These are phyloP conservation scores for Hapalemur alaotrensis DNA, from an alignment of 2,797 vertebrate genomes.

Conservation along the genomic window DNA sequence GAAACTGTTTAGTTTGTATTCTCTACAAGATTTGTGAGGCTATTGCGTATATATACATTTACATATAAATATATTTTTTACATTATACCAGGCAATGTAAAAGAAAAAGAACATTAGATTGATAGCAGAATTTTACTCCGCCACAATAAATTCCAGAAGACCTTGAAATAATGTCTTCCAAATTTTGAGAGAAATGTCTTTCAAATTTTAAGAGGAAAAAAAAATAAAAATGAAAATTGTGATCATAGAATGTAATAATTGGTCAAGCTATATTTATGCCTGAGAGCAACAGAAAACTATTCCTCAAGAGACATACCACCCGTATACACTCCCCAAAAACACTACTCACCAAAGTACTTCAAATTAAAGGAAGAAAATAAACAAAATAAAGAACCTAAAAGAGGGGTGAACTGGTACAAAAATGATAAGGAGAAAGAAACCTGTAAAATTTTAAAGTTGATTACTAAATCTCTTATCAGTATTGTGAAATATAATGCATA, in stretches of 20 bases:
- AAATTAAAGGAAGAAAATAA: background rate
- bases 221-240: background rate
- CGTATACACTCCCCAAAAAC: background rate
- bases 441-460: background rate
- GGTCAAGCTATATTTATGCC: background rate
- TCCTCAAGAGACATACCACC: background rate
- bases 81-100: background rate
- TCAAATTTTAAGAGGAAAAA: background rate
- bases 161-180: background rate
- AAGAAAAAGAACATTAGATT: background rate
- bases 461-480: background rate
- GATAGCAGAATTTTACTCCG: background rate
- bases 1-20: background rate
- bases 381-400: background rate
- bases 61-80: background rate
- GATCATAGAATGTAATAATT: background rate
- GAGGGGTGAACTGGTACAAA: background rate
- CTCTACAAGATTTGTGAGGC: background rate
- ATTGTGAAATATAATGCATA: background rate
- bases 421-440: background rate
- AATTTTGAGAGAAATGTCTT: background rate
- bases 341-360: background rate
- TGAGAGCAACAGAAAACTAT: background rate
- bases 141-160: slow-evolving; percentile 12
- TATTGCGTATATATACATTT: background rate